Conservation (phyloP, 1,140 invertebrate genomes). For the Drosophila mayri region DNA sequence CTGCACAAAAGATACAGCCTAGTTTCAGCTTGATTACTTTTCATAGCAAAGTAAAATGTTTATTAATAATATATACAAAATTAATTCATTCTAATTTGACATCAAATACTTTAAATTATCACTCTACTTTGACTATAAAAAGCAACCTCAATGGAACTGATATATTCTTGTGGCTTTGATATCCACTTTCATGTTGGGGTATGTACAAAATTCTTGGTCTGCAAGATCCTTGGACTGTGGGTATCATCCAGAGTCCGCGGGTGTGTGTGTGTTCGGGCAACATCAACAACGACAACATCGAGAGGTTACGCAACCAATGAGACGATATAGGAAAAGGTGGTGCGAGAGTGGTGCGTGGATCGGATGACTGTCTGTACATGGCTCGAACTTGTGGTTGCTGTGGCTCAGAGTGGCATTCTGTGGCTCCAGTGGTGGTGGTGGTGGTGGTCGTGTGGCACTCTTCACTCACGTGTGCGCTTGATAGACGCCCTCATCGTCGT, state of each 20-base stretch:
- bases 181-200: slow-evolving; percentile 23
- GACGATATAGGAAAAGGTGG: slow-evolving; percentile 22
- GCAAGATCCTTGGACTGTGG: slow-evolving; percentile 52
- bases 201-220: slow-evolving; percentile 74
- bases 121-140: neutral
- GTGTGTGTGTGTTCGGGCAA: slow-evolving; percentile 38
- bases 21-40: neutral
- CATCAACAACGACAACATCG: slow-evolving; percentile 67
- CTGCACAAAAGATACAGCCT: slow-evolving; percentile 18
- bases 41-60: neutral
- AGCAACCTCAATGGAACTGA: neutral
- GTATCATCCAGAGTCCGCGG: slow-evolving; percentile 23
- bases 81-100: too few species aligned
- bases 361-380: slow-evolving; percentile 76
- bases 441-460: slow-evolving; percentile 17
- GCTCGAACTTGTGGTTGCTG: slow-evolving; percentile 47
- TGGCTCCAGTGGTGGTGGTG: slow-evolving; percentile 33
- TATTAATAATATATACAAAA: neutral
- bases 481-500: slow-evolving; percentile 75
- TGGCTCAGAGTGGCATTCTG: slow-evolving; percentile 35
- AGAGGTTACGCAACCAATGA: slow-evolving; percentile 63
- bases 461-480: slow-evolving; percentile 85
- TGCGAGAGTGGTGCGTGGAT: slow-evolving; percentile 48
- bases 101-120: neutral
- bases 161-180: slow-evolving; percentile 2